phyloP scores from a whole-genome alignment of 2,888 invertebrate species.

The Andrena flavipes region DNA sequence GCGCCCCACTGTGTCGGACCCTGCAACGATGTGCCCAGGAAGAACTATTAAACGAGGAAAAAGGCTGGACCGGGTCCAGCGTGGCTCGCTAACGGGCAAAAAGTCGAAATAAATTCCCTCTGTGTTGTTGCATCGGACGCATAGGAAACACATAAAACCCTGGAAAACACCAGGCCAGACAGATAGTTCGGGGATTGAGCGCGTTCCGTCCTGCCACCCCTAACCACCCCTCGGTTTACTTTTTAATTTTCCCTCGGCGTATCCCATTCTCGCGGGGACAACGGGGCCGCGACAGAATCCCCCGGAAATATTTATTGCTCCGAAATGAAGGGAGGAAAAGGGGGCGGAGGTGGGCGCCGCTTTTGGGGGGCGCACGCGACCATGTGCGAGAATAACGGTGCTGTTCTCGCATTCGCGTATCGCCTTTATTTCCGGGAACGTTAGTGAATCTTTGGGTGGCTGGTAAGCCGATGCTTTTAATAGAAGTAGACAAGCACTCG shows the following conservation, averaged over 20 bases:
- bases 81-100: slow-evolving; percentile 15
- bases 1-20: neutral
- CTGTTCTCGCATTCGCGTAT: slow-evolving; percentile 54
- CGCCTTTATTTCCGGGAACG: slow-evolving; percentile 58
- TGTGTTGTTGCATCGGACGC: slow-evolving; percentile 10
- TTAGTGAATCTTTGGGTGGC: slow-evolving; percentile 33
- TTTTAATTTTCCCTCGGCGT: slow-evolving; percentile 27
- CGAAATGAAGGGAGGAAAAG: slow-evolving; percentile 20
- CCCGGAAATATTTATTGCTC: slow-evolving; percentile 52
- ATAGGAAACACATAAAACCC: slow-evolving; percentile 14
- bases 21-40: slow-evolving; percentile 3
- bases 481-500: slow-evolving; percentile 6
- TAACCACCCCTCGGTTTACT: slow-evolving; percentile 2
- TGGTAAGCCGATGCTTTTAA: slow-evolving; percentile 36
- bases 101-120: slow-evolving; percentile 19
- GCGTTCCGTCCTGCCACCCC: slow-evolving; percentile 29
- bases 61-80: slow-evolving; percentile 28
- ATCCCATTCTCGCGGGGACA: slow-evolving; percentile 31
- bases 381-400: slow-evolving; percentile 50
- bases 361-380: neutral
- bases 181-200: slow-evolving; percentile 20
- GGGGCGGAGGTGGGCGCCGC: neutral
- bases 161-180: slow-evolving; percentile 2
- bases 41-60: slow-evolving; percentile 33
- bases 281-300: slow-evolving; percentile 19